Percentiles rank a stretch among this genome's conserved stretches.
These are phyloP conservation scores for Arenicola marina DNA, from an alignment of 2,888 invertebrate genomes.

Conservation along the genomic window DNA sequence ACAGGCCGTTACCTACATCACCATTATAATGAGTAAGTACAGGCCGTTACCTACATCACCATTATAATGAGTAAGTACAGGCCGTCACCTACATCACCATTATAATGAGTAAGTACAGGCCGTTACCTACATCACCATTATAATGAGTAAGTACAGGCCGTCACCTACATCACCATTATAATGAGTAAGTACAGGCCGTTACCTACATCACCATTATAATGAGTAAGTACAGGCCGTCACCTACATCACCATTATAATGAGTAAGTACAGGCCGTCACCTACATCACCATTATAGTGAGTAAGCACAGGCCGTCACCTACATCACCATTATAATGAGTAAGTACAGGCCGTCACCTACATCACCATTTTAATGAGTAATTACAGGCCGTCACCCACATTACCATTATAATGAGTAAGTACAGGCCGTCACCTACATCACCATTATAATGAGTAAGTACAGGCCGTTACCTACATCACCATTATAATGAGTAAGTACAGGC, in stretches of 20 bases:
- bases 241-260: too few species aligned
- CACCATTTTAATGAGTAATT: conserved; percentile 18
- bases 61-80: conserved; percentile 15
- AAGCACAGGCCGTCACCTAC: not conserved
- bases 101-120: too few species aligned
- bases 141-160: conserved; percentile 12
- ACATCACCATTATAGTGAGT: conserved; percentile 22
- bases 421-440: conserved; percentile 20
- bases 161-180: too few species aligned
- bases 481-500: too few species aligned
- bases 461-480: too few species aligned
- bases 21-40: too few species aligned
- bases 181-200: conserved; percentile 22
- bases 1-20: too few species aligned
- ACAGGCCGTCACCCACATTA: too few species aligned
- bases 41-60: conserved; percentile 21
- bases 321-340: too few species aligned
- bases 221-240: conserved; percentile 10
- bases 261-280: conserved; percentile 21
- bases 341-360: conserved; percentile 23
- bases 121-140: conserved; percentile 19
- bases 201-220: conserved; percentile 21
- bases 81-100: too few species aligned
- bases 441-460: conserved; percentile 15
- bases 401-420: too few species aligned